phyloP scores from a whole-genome alignment of 1,140 invertebrate species.

The Pseudomyrmex sp. region DNA sequence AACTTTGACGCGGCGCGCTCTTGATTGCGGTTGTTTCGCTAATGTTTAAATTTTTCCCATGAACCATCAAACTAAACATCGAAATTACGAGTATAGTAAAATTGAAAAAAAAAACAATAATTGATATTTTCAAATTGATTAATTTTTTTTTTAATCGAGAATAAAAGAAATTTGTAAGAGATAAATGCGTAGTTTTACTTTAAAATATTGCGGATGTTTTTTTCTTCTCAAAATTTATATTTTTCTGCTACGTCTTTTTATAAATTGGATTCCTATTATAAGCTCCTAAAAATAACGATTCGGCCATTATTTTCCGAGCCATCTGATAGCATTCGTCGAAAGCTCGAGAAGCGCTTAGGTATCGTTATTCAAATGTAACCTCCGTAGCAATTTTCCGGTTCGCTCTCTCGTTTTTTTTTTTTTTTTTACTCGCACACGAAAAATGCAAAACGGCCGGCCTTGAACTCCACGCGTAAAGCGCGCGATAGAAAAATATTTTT shows the following conservation, averaged over 20 bases:
- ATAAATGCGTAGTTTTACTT: not conserved
- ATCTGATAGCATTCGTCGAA: slow-evolving; percentile 38
- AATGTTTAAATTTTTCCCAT: not conserved
- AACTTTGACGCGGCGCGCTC: not conserved
- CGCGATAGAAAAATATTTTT: slow-evolving; percentile 45
- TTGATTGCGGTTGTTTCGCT: not conserved
- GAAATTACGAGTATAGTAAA: not conserved
- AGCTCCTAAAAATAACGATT: slow-evolving; percentile 10
- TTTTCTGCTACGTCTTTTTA: not conserved
- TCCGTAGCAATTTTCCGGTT: slow-evolving; percentile 44
- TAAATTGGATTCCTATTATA: slow-evolving; percentile 28
- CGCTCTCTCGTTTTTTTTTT: slow-evolving; percentile 36
- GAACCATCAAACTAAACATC: not conserved
- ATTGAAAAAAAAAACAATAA: too few species aligned
- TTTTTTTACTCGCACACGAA: slow-evolving; percentile 37
- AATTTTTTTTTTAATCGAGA: too few species aligned
- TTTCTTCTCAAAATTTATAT: not conserved
- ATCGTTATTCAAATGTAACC: slow-evolving; percentile 59
- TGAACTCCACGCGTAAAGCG: slow-evolving; percentile 20
- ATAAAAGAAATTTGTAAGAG: too few species aligned
- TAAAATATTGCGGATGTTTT: too few species aligned
- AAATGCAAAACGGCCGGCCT: slow-evolving; percentile 31
- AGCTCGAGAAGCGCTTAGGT: slow-evolving; percentile 47
- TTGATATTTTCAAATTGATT: too few species aligned
- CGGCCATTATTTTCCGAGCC: slow-evolving; percentile 9